Evolutionary conservation across 2,888 invertebrate genomes (phyloP).

Genomic region (Microplitis deprimator): DNA sequence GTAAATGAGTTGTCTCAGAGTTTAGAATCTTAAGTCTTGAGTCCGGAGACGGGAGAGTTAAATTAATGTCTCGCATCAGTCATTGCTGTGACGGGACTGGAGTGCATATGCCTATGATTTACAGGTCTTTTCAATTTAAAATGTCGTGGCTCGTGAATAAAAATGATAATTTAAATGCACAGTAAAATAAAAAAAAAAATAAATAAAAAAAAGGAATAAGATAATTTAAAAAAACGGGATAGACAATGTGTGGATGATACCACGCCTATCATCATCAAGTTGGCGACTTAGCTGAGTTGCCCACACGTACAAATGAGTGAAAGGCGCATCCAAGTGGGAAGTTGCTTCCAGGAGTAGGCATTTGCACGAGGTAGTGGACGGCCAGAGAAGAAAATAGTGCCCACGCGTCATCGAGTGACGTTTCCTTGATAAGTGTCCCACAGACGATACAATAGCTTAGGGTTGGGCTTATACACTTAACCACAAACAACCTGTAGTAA

Average conservation of each 20-base stretch:
- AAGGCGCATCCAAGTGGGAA: conserved; percentile 43
- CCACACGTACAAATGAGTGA: conserved; percentile 20
- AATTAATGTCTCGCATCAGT: conserved; percentile 16
- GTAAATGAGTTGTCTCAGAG: background rate
- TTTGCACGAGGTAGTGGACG: background rate
- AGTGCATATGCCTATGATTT: conserved; percentile 22
- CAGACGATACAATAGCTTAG: conserved; percentile 44
- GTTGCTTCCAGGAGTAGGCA: conserved; percentile 34
- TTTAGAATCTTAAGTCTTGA: too few relatives aligned
- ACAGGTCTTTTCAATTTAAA: conserved; percentile 36
- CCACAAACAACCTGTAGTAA: conserved; percentile 45
- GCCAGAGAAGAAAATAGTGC: conserved; percentile 7
- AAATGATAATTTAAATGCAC: background rate
- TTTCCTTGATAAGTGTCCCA: conserved; percentile 27
- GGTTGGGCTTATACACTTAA: conserved; percentile 53
- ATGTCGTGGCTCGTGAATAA: conserved; percentile 1
- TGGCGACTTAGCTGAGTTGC: background rate
- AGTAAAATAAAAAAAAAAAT: too few relatives aligned
- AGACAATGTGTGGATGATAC: conserved; percentile 1
- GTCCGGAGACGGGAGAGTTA: background rate
- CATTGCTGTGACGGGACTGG: conserved; percentile 8
- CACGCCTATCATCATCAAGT: background rate
- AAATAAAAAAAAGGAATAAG: too few relatives aligned
- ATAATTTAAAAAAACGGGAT: background rate
- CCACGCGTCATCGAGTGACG: conserved; percentile 34